A percentile compares a stretch with the other conserved stretches of the same genome.
These are phyloP conservation scores for Miichthys miiuy DNA, from an alignment of 2,797 vertebrate genomes.

Conservation along the genomic window DNA sequence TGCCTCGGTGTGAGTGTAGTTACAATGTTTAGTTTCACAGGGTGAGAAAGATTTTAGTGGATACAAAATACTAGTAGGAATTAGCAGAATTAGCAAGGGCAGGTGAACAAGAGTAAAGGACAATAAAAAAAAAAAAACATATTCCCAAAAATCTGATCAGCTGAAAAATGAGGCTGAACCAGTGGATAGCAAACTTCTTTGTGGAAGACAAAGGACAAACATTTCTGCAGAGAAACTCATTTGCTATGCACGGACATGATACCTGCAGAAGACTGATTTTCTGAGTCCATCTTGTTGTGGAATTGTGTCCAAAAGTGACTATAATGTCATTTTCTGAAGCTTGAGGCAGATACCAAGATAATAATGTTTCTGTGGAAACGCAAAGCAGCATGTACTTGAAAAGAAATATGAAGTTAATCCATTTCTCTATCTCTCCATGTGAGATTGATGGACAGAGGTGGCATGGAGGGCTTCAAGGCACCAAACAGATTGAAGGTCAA, in stretches of 20 bases:
- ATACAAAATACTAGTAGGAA: constrained; percentile 25
- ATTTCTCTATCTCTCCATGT: constrained; percentile 35
- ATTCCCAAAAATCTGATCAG: constrained; percentile 40
- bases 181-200: constrained; percentile 9
- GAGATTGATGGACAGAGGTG: constrained; percentile 64
- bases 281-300: constrained; percentile 4
- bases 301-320: constrained; percentile 19
- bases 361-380: constrained; percentile 36
- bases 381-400: constrained; percentile 43
- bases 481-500: constrained; percentile 72
- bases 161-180: constrained; percentile 9
- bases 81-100: constrained; percentile 14
- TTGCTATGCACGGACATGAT: not conserved
- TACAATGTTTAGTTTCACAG: constrained; percentile 45
- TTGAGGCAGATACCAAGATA: constrained; percentile 35
- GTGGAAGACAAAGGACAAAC: constrained; percentile 19
- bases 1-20: constrained; percentile 17
- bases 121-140: constrained; percentile 25
- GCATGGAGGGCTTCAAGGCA: constrained; percentile 55
- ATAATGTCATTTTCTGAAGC: constrained; percentile 45
- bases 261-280: constrained; percentile 14
- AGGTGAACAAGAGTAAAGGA: constrained; percentile 32
- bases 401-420: constrained; percentile 60
- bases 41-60: constrained; percentile 23
- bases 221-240: constrained; percentile 3